Conservation (phyloP, 1,140 invertebrate genomes). For the Drusus annulatus region DNA sequence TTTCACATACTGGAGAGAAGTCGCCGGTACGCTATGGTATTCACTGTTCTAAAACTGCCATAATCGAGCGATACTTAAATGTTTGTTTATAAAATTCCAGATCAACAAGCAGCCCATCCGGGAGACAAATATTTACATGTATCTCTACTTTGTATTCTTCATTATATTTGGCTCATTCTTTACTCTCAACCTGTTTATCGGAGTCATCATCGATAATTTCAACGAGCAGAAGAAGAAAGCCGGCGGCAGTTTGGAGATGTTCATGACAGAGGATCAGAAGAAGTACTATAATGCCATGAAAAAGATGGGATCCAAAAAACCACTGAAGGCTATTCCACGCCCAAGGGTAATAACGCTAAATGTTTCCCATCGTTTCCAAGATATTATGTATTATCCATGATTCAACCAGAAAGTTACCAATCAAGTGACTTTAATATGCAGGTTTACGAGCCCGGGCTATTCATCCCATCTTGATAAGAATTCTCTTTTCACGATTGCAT, state of each 20-base stretch:
- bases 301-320: constrained; percentile 98
- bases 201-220: constrained; percentile 98
- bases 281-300: constrained; percentile 99
- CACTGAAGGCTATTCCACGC: constrained; percentile 96
- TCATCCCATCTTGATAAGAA: no score
- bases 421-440: constrained; percentile 20
- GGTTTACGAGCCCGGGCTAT: not conserved
- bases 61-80: no score
- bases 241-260: constrained; percentile 98
- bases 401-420: not conserved
- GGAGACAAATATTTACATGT: constrained; percentile 97
- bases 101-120: constrained; percentile 90
- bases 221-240: constrained; percentile 99
- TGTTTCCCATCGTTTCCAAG: not conserved
- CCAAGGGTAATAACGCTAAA: constrained; percentile 81
- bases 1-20: no score
- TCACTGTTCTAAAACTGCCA: no score
- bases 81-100: constrained; percentile 69
- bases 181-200: constrained; percentile 97
- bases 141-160: constrained; percentile 98
- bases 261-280: constrained; percentile 99
- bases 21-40: no score
- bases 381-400: constrained; percentile 61
- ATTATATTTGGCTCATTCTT: constrained; percentile 98
- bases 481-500: not conserved